phyloP scores from a whole-genome alignment of 2,797 vertebrate species.

The Peromyscus attwateri region DNA sequence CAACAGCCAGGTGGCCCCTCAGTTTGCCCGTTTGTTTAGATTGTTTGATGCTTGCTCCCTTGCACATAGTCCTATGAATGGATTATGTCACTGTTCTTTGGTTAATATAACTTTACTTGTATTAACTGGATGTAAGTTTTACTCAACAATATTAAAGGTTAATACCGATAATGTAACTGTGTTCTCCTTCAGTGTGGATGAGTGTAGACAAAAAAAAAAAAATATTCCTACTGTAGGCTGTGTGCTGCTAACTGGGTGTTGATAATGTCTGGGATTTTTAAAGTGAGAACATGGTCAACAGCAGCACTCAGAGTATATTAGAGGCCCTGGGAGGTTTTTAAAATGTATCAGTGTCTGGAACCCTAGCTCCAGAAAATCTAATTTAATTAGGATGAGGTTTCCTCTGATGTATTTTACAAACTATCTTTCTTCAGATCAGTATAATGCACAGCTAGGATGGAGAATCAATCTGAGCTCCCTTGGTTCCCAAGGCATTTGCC shows the following conservation, averaged over 20 bases:
- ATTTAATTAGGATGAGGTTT: conserved; percentile 1
- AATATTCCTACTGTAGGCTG: not conserved
- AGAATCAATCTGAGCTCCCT: not conserved
- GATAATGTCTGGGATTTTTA: not conserved
- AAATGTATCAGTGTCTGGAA: not conserved
- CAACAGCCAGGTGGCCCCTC: not conserved
- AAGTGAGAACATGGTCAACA: not conserved
- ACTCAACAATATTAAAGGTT: not conserved
- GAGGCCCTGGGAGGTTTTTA: not conserved
- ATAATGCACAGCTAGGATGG: not conserved
- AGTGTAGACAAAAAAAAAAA: not conserved
- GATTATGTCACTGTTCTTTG: not conserved
- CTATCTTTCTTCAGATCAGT: not conserved
- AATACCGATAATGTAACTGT: not conserved
- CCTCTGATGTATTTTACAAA: not conserved
- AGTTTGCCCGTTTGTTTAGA: not conserved
- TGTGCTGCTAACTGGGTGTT: not conserved
- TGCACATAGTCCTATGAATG: conserved; percentile 32
- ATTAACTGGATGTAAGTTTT: not conserved
- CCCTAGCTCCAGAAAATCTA: conserved; percentile 1
- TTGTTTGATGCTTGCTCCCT: not conserved
- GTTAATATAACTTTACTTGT: conserved; percentile 18
- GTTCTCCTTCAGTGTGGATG: not conserved
- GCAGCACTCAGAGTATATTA: not conserved
- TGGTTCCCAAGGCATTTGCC: not conserved